Base-by-base conservation (phyloP, 2,888 invertebrate species). In the Drosophila monieri region DNA sequence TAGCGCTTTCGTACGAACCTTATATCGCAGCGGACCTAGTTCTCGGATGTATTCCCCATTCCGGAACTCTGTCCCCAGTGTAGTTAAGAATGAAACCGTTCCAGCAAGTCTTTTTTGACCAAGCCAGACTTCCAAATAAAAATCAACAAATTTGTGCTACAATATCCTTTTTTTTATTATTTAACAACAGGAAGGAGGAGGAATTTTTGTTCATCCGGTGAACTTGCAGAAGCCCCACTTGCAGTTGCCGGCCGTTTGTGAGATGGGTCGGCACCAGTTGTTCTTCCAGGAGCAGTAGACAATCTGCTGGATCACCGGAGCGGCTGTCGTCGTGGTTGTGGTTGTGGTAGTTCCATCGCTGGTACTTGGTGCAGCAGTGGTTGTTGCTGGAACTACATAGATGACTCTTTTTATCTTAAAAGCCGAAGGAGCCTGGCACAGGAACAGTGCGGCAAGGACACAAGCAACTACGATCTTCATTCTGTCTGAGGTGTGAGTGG, bases 81-180 rank as follows among this genome's bases (percentile, higher is more conserved):
- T 41, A 53, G 48, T 39, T 68, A 58, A 67, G 68, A 68, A 58
- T 67, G 53, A 54, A 73, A 77, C 76, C 77, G 76, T 76, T 76
- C 77, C 76, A 76, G 64, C 56, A 43, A 60, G 39, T 76, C 74
- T 46, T 68, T 67, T 67, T 68, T 68, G 53, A 68, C 68, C 68
- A 68, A 67, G 68, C 68, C 59, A 67, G 68, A 68, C 59, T 67
- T 68, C 67, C 48, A 68, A 68, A 68, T 54, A 67, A 67, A 67
- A 67, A 18, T 43, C 25, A 48, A 41, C 10, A 47, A 47, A 32
- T 56, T 61, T 61, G 61, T 56, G 61, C 61, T 61, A 54, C 47
- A 66, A 48, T 10, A 52, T 46, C 6, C 6, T 37, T 39, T 9
- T 37, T 39, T 44, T 61, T 61, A 39, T 39, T 60, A 14, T 9